Evolutionary conservation across 2,113 vertebrate genomes (phyloP).

Genomic region (Beaufortia kweichowensis): DNA sequence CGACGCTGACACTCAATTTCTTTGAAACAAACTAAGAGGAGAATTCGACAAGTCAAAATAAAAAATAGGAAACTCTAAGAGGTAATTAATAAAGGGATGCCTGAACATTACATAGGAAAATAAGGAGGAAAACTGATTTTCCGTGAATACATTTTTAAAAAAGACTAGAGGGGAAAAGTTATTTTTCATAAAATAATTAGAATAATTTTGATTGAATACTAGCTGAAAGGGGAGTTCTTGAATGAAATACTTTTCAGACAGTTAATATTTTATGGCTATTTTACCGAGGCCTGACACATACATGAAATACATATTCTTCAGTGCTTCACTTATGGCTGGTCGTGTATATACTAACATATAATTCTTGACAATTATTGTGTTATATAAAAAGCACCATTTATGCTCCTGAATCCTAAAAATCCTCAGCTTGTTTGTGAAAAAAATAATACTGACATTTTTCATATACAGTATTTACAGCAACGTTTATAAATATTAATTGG

Average conservation of each 20-base stretch:
- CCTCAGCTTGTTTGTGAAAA: slow-evolving; percentile 47
- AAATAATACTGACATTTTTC: slow-evolving; percentile 76
- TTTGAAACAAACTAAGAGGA: background rate
- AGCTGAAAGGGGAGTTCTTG: background rate
- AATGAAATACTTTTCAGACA: background rate
- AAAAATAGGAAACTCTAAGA: background rate
- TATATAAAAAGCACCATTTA: slow-evolving; percentile 14
- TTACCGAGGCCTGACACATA: background rate
- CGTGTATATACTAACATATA: background rate
- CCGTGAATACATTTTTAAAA: background rate
- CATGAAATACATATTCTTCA: background rate
- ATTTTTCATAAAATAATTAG: too few relatives aligned
- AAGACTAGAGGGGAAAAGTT: background rate
- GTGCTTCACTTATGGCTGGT: background rate
- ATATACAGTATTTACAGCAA: slow-evolving; percentile 82
- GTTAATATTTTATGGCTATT: background rate
- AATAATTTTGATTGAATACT: background rate
- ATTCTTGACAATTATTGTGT: slow-evolving; percentile 52
- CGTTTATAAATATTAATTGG: slow-evolving; percentile 69
- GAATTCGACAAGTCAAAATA: slow-evolving; percentile 31
- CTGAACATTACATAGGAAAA: background rate
- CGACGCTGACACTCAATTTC: background rate
- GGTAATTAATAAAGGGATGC: background rate
- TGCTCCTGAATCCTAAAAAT: slow-evolving; percentile 27
- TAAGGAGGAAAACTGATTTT: background rate